Percentiles rank a stretch among this genome's conserved stretches.
Evolutionary conservation across 2,113 vertebrate species (phyloP).

Genomic region (Chauna torquata): DNA sequence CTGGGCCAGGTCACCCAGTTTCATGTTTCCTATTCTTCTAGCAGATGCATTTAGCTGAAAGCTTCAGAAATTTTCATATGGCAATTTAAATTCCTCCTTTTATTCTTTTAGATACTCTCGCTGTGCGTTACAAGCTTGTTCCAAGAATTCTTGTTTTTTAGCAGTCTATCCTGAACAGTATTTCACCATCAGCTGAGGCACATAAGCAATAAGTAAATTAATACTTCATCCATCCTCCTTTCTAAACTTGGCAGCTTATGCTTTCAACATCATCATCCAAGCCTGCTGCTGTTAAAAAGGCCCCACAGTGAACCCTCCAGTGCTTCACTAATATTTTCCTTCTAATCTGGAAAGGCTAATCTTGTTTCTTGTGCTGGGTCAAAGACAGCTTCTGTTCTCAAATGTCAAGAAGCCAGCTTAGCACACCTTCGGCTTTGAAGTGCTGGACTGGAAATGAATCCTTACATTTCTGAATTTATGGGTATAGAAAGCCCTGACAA

Average conservation of each 20-base stretch:
- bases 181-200: constrained; percentile 29
- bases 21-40: neutral
- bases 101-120: constrained; percentile 12
- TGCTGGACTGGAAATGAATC: neutral
- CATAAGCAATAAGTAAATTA: constrained; percentile 26
- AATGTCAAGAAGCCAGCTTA: neutral
- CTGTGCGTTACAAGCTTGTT: constrained; percentile 3
- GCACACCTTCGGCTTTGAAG: neutral
- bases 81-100: neutral
- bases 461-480: neutral
- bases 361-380: neutral
- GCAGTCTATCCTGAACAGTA: constrained; percentile 7
- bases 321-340: constrained; percentile 19
- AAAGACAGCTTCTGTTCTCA: constrained; percentile 21
- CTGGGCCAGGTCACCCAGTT: neutral
- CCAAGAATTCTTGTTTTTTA: constrained; percentile 29
- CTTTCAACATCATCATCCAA: constrained; percentile 8
- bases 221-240: constrained; percentile 9
- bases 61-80: neutral
- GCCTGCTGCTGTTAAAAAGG: neutral
- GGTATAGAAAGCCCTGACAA: neutral
- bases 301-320: neutral
- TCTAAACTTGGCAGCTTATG: constrained; percentile 20
- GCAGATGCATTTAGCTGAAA: neutral
- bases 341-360: constrained; percentile 45